Evolutionary conservation across 2,113 vertebrate species (phyloP).

Genomic region (Mustelus asterias): DNA sequence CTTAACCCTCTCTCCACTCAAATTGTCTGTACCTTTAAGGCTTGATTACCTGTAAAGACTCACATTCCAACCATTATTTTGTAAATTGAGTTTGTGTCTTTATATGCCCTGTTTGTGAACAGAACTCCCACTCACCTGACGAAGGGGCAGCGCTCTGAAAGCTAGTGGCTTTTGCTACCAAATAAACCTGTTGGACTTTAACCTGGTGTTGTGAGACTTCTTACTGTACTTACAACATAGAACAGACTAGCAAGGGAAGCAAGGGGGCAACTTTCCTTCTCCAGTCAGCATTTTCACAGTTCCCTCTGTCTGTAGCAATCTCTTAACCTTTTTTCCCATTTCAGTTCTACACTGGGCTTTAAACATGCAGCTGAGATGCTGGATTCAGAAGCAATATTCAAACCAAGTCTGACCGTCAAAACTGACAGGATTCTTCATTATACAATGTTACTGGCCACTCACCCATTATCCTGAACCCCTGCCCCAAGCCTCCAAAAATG

Average conservation of each 20-base stretch:
- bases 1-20: too few species aligned
- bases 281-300: background rate
- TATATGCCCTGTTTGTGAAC: too few species aligned
- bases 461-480: background rate
- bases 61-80: too few species aligned
- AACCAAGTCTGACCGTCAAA: background rate
- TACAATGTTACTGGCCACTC: background rate
- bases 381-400: background rate
- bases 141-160: too few species aligned
- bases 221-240: background rate
- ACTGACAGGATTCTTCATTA: background rate
- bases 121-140: too few species aligned
- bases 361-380: background rate
- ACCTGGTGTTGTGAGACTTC: too few species aligned
- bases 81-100: too few species aligned
- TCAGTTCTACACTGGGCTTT: background rate
- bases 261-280: background rate
- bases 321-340: background rate
- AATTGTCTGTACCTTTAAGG: too few species aligned
- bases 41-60: too few species aligned
- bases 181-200: too few species aligned
- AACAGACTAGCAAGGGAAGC: background rate
- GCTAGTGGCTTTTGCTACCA: too few species aligned
- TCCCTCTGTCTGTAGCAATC: background rate
- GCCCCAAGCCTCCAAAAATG: too few species aligned